These are phyloP conservation scores for Epinephelus malabaricus DNA, from an alignment of 2,797 vertebrate species.

Conservation along the genomic window DNA sequence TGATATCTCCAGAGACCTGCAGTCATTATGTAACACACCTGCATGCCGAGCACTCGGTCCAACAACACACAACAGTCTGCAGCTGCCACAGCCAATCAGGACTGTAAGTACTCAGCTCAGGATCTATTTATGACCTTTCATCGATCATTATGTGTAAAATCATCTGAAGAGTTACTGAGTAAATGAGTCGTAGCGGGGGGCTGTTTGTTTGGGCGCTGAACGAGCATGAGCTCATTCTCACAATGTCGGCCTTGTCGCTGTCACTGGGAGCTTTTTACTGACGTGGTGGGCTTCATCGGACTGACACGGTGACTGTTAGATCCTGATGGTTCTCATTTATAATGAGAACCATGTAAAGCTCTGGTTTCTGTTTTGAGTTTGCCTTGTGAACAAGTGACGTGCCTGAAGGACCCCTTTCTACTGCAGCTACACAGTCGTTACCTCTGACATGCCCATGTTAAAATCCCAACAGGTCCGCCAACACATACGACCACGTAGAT, in stretches of 20 bases:
- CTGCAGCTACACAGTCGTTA: background rate
- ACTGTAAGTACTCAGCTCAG: slow-evolving; percentile 33
- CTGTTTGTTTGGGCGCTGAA: slow-evolving; percentile 46
- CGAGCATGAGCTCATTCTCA: slow-evolving; percentile 61
- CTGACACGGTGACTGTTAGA: background rate
- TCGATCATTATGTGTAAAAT: slow-evolving; percentile 65
- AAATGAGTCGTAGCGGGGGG: slow-evolving; percentile 60
- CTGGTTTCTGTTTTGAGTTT: background rate
- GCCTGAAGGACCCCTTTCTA: background rate
- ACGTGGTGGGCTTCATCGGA: slow-evolving; percentile 14
- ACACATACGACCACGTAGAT: too few relatives aligned
- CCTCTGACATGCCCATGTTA: too few relatives aligned
- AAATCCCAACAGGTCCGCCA: background rate
- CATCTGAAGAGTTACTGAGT: slow-evolving; percentile 46
- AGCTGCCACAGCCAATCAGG: slow-evolving; percentile 52
- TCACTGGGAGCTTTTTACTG: slow-evolving; percentile 31
- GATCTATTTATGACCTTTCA: slow-evolving; percentile 54
- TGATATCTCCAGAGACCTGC: slow-evolving; percentile 24
- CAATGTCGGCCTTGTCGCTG: slow-evolving; percentile 45
- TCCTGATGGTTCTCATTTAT: slow-evolving; percentile 14
- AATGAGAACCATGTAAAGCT: background rate
- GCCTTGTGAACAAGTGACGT: background rate
- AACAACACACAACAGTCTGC: slow-evolving; percentile 43
- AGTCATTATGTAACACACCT: slow-evolving; percentile 54
- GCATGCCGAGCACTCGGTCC: background rate